phyloP scores from a whole-genome alignment of 2,797 vertebrate genomes.

The Cossypha caffra region DNA sequence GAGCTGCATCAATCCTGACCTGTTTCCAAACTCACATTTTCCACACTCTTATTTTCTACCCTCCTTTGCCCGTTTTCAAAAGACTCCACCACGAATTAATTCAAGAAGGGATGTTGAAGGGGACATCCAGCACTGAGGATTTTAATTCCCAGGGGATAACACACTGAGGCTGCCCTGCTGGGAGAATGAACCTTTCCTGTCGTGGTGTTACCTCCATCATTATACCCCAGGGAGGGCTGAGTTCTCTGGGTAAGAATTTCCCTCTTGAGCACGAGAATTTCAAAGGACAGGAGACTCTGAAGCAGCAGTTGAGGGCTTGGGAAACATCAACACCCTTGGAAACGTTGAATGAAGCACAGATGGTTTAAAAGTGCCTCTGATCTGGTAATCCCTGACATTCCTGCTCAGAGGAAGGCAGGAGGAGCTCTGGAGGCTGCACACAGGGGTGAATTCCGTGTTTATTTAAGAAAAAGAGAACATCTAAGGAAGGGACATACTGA shows the following conservation, averaged over 20 bases:
- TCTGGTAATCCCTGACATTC: not conserved
- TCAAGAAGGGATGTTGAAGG: not conserved
- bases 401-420: not conserved
- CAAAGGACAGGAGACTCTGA: not conserved
- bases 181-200: not conserved
- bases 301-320: not conserved
- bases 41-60: not conserved
- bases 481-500: not conserved
- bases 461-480: not conserved
- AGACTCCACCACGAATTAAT: fast-evolving
- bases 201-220: not conserved
- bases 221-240: not conserved
- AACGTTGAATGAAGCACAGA: not conserved
- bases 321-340: not conserved
- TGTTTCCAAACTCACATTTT: not conserved
- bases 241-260: not conserved
- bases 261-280: not conserved
- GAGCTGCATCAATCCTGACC: not conserved
- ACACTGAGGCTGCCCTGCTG: not conserved
- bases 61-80: not conserved
- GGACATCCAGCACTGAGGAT: not conserved
- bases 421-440: not conserved
- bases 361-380: not conserved
- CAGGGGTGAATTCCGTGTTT: not conserved
- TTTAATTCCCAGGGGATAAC: not conserved